These are phyloP conservation scores for silkworm (Bombyx mori) DNA, from an alignment of 1,140 invertebrate genomes.

Conservation along the genomic window ASM3026992v2 NC_085114.1:7793001-7793500, in stretches of 20 bases:
- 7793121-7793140: slow-evolving; percentile 14
- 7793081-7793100: neutral
- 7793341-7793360: neutral
- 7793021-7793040: too few species aligned
- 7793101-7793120: slow-evolving; percentile 16
- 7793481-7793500: slow-evolving; percentile 16
- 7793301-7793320: too few species aligned
- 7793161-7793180: slow-evolving; percentile 7
- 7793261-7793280: neutral
- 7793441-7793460: neutral
- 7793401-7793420: slow-evolving; percentile 37
- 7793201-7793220: too few species aligned
- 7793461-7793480: neutral
- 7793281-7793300: too few species aligned
- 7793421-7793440: slow-evolving; percentile 1
- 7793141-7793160: slow-evolving; percentile 10
- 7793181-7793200: neutral
- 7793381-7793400: slow-evolving; percentile 21
- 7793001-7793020: too few species aligned
- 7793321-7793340: too few species aligned
- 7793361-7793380: slow-evolving; percentile 10
- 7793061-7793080: neutral
- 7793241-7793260: neutral
- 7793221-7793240: too few species aligned
- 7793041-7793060: too few species aligned